Base-by-base conservation (phyloP, 2,888 invertebrate genomes). In the Ephialtes manifestator region DNA sequence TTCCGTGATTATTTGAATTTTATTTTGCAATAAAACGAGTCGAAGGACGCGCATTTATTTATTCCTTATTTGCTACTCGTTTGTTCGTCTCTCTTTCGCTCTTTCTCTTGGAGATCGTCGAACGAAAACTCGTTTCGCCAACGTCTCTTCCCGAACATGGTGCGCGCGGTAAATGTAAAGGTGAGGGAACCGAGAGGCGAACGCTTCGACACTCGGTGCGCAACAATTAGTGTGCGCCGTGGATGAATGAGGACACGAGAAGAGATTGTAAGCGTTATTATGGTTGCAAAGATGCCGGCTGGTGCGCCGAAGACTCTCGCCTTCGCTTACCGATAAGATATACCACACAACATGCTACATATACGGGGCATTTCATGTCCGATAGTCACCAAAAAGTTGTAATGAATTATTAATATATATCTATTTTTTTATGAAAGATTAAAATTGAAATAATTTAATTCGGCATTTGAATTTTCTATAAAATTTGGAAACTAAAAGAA, bases 141-240 rank as follows among this genome's bases (percentile, higher is more conserved):
- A 76, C 80, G 74, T 71, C 65, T 82, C 77, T 85, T 84, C 67
- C 87, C 86, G 76, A 85, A 86, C 78, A 86, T 86, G 87, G 87
- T 63, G 67, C 60, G 78, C 31, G 63, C 28, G 51, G 71, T 46
- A 43, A 63, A 63, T 18, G 53, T n/a, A 24, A 48, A 31, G n/a
- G 48, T n/a, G 11, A 39, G 43, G 24, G 43, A 20, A 46, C 58
- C 39, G 58, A 31, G 58, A 31, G 78, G 35, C 70, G 51, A 63
- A 46, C 51, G 46, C 68, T 53, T 43, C 67, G 60, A 70, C 78
- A 60, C 48, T 78, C 78, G 71, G 53, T 79, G 79, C 63, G 79
- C 79, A 71, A 79, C 71, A 79, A 79, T 79, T 79, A 79, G 79
- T 63, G 71, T 39, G 79, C 11, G 39, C 60, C 53, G 63, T 13